Percentiles rank a stretch among this genome's conserved stretches.
Conservation (phyloP, 2,797 vertebrate genomes). For the Alectoris magna region DNA sequence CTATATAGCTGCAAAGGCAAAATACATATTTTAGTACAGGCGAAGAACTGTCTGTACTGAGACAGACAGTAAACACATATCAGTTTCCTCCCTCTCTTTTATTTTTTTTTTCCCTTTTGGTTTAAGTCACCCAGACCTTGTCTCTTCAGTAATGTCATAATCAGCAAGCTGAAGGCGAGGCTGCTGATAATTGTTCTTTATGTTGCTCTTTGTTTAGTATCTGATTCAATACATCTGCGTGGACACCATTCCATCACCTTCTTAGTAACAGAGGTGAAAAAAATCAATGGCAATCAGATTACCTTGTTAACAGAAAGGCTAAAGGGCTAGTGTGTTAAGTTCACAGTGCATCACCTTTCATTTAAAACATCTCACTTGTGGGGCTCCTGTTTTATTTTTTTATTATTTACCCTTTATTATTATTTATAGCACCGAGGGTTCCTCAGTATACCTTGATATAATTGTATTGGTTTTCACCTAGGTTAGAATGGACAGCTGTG, state of each 20-base stretch:
- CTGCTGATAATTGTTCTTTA: conserved; percentile 89
- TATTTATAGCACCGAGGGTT: conserved; percentile 75
- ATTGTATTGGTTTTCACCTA: conserved; percentile 51
- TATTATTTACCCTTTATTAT: conserved; percentile 85
- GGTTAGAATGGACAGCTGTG: conserved; percentile 6
- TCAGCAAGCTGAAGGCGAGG: conserved; percentile 87
- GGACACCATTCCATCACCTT: conserved; percentile 91
- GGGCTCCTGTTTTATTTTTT: conserved; percentile 78
- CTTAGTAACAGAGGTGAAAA: conserved; percentile 88
- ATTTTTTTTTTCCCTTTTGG: conserved; percentile 36
- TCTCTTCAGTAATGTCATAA: conserved; percentile 86
- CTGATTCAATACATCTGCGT: conserved; percentile 91
- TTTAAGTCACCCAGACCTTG: conserved; percentile 82
- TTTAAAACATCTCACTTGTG: conserved; percentile 83
- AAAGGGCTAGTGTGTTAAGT: conserved; percentile 87
- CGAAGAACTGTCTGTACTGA: conserved; percentile 22
- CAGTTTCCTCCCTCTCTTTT: not conserved
- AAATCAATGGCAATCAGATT: conserved; percentile 98
- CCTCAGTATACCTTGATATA: conserved; percentile 28
- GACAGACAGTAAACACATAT: conserved; percentile 28
- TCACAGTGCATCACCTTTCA: conserved; percentile 89
- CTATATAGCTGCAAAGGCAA: conserved; percentile 60
- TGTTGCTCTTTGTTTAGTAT: conserved; percentile 88
- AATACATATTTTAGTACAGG: conserved; percentile 54
- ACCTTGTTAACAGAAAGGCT: conserved; percentile 91